Evolutionary conservation across 2,797 vertebrate species (phyloP), one percentile per base, ranked within the genome.

Genomic region (Momotus momota): DNA sequence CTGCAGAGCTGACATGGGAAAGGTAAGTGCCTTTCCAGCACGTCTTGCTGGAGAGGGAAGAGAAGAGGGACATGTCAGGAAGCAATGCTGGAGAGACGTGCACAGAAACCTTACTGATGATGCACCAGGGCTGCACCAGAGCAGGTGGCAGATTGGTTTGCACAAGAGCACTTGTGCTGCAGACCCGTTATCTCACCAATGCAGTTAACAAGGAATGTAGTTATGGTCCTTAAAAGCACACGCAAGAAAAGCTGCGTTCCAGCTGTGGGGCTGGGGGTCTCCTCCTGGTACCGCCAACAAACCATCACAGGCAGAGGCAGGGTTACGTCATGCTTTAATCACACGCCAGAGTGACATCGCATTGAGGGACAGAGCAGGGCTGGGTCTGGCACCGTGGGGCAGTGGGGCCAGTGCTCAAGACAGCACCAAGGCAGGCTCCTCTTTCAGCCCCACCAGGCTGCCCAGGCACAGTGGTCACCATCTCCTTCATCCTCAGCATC

Each of bases 391-490:
- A 0, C 61, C 4, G 5, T 7, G 12, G 38, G 49, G 41, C 67
- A 87, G 46, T 3, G 4, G 23, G 62, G n/a, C n/a, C 8, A 1
- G 52, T 10, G 3, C 31, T n/a, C 1, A 2, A 65, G 69, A 74
- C 12, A 90, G 35, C 49, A 62, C 9, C 10, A 26, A 21, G 21
- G 19, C 54, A 93, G 77, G 25, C 25, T 90, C 46, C 29, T 94
- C 67, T 77, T 94, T 33, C 25, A 61, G 51, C 8, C 66, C 27
- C 27, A 38, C 12, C 17, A 17, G 21, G 45, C 27, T 67, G n/a
- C 46, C n/a, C 0, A 0, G 23, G 31, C 2, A 1, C 0, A 0
- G 57, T 0, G 12, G 31, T 40, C n/a, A 55, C 35, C 48, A 55
- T 26, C 41, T 81, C 43, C 40, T 84, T 60, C 51, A 93, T 55